These are phyloP conservation scores for Zaprionus ghesquierei DNA, from an alignment of 1,140 invertebrate genomes.

Conservation along the genomic window DNA sequence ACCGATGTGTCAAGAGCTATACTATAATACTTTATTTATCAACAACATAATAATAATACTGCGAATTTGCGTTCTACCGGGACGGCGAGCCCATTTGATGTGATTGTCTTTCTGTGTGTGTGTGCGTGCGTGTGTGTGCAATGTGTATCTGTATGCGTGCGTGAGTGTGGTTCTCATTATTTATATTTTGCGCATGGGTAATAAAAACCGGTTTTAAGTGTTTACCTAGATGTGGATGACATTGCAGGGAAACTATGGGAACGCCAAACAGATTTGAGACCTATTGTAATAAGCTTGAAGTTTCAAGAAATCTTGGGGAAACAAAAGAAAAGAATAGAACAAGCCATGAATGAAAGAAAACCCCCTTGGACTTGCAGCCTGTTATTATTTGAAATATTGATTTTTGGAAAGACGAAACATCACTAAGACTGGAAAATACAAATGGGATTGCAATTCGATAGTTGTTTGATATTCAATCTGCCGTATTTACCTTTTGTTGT, in stretches of 20 bases:
- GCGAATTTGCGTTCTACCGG: conserved; percentile 26
- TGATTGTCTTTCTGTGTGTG: neutral
- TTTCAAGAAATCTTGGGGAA: neutral
- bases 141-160: neutral
- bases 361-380: neutral
- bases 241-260: conserved; percentile 22
- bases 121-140: neutral
- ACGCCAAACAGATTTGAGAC: conserved; percentile 4
- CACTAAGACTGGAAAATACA: neutral
- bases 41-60: conserved; percentile 28
- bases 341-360: neutral
- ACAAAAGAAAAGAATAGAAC: neutral
- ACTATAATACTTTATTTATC: conserved; percentile 37
- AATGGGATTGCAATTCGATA: neutral
- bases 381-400: neutral
- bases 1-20: neutral
- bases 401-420: too few species aligned
- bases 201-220: conserved; percentile 41
- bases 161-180: conserved; percentile 29
- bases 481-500: conserved; percentile 41
- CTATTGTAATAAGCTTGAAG: neutral
- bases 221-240: conserved; percentile 25
- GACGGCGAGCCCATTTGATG: conserved; percentile 9
- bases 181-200: conserved; percentile 28
- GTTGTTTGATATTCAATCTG: neutral